These are phyloP conservation scores for Papilio aristodemus DNA, from an alignment of 1,140 invertebrate genomes.

Conservation along the genomic window DNA sequence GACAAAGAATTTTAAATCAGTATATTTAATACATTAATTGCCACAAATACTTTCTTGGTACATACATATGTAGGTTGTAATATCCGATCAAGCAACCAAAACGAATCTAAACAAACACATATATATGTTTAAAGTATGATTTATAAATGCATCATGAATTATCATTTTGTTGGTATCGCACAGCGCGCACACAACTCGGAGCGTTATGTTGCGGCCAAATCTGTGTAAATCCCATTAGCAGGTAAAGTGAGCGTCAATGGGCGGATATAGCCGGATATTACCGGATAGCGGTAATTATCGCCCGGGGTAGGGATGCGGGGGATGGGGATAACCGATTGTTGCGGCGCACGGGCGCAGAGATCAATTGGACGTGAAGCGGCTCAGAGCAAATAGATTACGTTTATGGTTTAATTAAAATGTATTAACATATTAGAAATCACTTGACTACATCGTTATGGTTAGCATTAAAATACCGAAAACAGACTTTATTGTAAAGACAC, in stretches of 20 bases:
- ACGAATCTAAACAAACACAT: not conserved
- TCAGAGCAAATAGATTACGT: not conserved
- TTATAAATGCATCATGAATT: not conserved
- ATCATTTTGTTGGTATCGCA: not conserved
- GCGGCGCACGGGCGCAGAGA: not conserved
- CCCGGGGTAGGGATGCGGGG: not conserved
- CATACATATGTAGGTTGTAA: too few relatives aligned
- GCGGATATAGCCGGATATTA: slow-evolving; percentile 38
- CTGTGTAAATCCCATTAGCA: slow-evolving; percentile 44
- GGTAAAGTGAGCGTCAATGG: slow-evolving; percentile 48
- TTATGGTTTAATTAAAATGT: slow-evolving; percentile 5
- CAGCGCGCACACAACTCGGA: not conserved
- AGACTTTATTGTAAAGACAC: too few relatives aligned
- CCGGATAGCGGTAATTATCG: slow-evolving; percentile 33
- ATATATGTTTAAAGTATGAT: not conserved
- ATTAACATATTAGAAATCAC: not conserved
- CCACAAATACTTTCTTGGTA: too few relatives aligned
- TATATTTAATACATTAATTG: too few relatives aligned
- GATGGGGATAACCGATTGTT: not conserved
- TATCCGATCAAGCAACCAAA: too few relatives aligned
- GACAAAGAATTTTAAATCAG: too few relatives aligned
- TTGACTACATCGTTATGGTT: not conserved
- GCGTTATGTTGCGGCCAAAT: slow-evolving; percentile 33
- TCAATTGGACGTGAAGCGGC: slow-evolving; percentile 39
- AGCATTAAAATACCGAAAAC: too few relatives aligned